A percentile compares a stretch with the other conserved stretches of the same genome.
Evolutionary conservation across 2,113 vertebrate genomes (phyloP).

Genomic region (Heteronetta atricapilla): DNA sequence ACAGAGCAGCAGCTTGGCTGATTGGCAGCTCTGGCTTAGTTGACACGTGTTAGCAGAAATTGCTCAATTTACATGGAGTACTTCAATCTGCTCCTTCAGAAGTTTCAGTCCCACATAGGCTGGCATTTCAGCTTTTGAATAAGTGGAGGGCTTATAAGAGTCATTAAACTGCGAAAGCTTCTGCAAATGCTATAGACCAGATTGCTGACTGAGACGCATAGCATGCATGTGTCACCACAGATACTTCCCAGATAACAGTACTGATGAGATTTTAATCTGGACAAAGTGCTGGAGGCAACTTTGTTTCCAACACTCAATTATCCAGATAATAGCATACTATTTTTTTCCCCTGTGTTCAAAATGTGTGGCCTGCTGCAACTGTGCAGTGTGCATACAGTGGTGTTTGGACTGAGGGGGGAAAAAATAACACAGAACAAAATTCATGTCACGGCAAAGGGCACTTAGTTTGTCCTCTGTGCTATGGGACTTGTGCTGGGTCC

Average conservation of each 20-base stretch:
- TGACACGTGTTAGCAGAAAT: slow-evolving; percentile 59
- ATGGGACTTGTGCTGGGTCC: neutral
- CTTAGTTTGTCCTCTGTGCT: neutral
- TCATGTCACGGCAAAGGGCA: neutral
- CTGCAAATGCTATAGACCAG: slow-evolving; percentile 49
- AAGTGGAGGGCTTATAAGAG: slow-evolving; percentile 55
- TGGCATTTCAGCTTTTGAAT: slow-evolving; percentile 46
- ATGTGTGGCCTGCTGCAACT: slow-evolving; percentile 49
- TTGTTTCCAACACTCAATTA: slow-evolving; percentile 53
- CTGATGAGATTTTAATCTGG: slow-evolving; percentile 67
- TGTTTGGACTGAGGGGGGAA: neutral
- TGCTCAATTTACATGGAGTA: slow-evolving; percentile 58
- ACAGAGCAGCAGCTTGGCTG: slow-evolving; percentile 60
- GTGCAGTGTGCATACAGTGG: neutral
- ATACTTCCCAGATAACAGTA: slow-evolving; percentile 59
- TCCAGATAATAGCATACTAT: slow-evolving; percentile 37
- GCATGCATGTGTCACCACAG: slow-evolving; percentile 52
- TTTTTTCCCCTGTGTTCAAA: slow-evolving; percentile 1
- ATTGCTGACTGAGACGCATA: slow-evolving; percentile 40
- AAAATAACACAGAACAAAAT: neutral
- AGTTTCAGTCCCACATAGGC: slow-evolving; percentile 48
- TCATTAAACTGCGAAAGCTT: slow-evolving; percentile 64
- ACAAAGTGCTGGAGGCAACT: slow-evolving; percentile 20
- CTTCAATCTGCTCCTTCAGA: slow-evolving; percentile 59
- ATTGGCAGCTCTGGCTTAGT: slow-evolving; percentile 58